phyloP scores from a whole-genome alignment of 2,888 invertebrate species.

The Leucania comma region DNA sequence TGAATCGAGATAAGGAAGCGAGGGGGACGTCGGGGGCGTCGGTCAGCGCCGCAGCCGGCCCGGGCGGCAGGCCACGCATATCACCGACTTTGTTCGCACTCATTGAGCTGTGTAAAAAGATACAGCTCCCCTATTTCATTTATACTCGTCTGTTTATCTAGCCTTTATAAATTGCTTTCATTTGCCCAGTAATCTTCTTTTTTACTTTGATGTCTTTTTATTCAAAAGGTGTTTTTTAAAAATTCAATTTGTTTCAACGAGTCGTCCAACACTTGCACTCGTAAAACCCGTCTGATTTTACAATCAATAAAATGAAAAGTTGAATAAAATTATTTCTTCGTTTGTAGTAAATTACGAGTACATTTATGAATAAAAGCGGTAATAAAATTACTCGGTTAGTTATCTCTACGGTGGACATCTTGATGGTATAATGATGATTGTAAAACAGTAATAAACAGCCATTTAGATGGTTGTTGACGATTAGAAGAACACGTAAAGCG shows the following conservation, averaged over 20 bases:
- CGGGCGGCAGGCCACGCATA: constrained; percentile 61
- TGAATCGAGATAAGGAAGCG: constrained; percentile 78
- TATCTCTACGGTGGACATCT: constrained; percentile 44
- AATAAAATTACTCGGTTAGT: constrained; percentile 34
- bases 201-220: constrained; percentile 74
- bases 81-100: constrained; percentile 80
- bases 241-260: constrained; percentile 54
- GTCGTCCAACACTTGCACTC: constrained; percentile 32
- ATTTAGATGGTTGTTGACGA: constrained; percentile 49
- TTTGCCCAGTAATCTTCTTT: constrained; percentile 73
- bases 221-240: constrained; percentile 49
- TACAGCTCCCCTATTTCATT: constrained; percentile 81
- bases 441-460: constrained; percentile 56
- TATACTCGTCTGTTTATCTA: constrained; percentile 73
- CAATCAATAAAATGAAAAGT: constrained; percentile 53
- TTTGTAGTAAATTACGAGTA: constrained; percentile 39
- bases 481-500: constrained; percentile 31
- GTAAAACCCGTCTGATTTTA: constrained; percentile 41
- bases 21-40: constrained; percentile 55
- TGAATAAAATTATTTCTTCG: constrained; percentile 38
- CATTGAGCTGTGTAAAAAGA: constrained; percentile 84
- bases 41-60: constrained; percentile 29
- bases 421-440: constrained; percentile 41
- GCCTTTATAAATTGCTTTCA: constrained; percentile 79
- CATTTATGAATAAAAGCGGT: constrained; percentile 45